These are phyloP conservation scores for Nasonovia ribisnigri DNA, from an alignment of 2,888 invertebrate genomes.

Conservation along the genomic window DNA sequence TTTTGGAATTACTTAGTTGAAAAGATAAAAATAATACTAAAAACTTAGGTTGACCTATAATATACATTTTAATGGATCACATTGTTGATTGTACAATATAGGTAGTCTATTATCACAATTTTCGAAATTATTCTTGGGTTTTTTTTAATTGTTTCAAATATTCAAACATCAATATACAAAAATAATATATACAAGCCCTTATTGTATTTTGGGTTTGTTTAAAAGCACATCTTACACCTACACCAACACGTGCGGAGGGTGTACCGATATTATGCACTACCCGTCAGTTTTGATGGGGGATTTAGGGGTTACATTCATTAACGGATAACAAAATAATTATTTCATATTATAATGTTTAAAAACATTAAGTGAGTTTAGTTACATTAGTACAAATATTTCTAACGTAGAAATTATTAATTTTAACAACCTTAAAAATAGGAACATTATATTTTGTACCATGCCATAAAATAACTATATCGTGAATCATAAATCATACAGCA, in stretches of 20 bases:
- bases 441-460: background rate
- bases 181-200: background rate
- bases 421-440: background rate
- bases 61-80: no score
- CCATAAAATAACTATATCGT: background rate
- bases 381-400: background rate
- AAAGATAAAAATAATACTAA: no score
- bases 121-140: background rate
- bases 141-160: background rate
- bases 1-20: background rate
- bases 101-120: background rate
- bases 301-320: background rate
- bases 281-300: background rate
- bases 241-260: background rate
- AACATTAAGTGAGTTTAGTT: background rate
- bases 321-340: background rate
- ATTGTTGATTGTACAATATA: no score
- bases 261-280: background rate
- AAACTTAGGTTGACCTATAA: no score
- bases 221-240: background rate
- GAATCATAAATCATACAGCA: background rate
- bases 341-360: background rate
- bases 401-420: background rate
- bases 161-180: background rate
- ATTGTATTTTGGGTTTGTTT: background rate